Conservation (phyloP, 35 echinoderm and acorn worm genomes). For the Ophioderma brevispina region DNA sequence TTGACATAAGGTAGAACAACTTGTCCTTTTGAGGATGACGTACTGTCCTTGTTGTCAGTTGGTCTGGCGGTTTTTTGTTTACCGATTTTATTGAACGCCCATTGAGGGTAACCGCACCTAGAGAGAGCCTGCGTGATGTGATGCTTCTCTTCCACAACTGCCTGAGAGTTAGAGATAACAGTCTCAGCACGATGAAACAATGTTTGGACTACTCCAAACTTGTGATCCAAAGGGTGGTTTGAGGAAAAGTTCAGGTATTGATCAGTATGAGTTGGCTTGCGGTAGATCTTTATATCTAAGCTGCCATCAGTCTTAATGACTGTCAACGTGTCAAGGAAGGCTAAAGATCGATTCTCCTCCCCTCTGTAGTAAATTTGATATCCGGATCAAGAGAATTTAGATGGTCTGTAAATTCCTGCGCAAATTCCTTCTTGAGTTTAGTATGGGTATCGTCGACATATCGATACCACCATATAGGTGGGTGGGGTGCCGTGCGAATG, state of each 20-base stretch:
- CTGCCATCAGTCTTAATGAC: not conserved
- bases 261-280: too few relatives aligned
- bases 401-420: not conserved
- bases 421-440: not conserved
- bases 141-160: too few relatives aligned
- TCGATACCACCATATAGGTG: not conserved
- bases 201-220: constrained; percentile 12
- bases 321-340: not conserved
- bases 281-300: not conserved
- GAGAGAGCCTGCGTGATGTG: too few relatives aligned
- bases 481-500: not conserved
- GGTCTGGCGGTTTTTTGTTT: too few relatives aligned
- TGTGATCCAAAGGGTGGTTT: constrained; percentile 17
- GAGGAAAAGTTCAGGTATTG: constrained; percentile 16
- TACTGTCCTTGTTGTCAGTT: not conserved
- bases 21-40: not conserved
- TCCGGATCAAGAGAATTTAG: too few relatives aligned
- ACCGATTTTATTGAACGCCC: too few relatives aligned
- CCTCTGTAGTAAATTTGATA: not conserved
- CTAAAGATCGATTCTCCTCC: not conserved
- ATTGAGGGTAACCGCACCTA: too few relatives aligned
- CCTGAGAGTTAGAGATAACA: not conserved
- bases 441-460: too few relatives aligned
- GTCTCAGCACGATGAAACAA: not conserved
- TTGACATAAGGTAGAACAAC: constrained; percentile 6